Percentiles rank a stretch among this genome's conserved stretches.
Evolutionary conservation across 2,113 vertebrate species (phyloP).

Genomic region (Pimephales promelas): DNA sequence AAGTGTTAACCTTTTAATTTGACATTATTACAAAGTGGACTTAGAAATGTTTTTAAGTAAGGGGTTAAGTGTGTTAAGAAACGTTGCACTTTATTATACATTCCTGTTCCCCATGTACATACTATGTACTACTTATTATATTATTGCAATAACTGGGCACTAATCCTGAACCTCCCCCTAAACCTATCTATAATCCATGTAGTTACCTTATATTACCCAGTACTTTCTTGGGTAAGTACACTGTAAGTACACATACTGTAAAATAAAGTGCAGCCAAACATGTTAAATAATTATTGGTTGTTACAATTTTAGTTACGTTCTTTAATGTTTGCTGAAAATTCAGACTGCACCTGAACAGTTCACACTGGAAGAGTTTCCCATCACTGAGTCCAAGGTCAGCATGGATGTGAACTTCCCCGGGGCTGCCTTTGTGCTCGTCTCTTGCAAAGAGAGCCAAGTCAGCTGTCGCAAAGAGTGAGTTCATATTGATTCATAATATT

Average conservation of each 20-base stretch:
- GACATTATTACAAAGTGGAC: too few species aligned
- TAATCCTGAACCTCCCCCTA: too few species aligned
- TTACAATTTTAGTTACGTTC: background rate
- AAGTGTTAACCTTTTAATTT: too few species aligned
- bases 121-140: too few species aligned
- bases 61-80: background rate
- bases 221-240: too few species aligned
- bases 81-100: background rate
- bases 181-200: too few species aligned
- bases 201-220: too few species aligned
- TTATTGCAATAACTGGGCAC: too few species aligned
- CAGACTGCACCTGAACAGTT: constrained; percentile 95
- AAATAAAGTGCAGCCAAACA: too few species aligned
- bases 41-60: too few species aligned
- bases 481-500: background rate
- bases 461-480: constrained; percentile 97
- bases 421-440: constrained; percentile 91
- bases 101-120: too few species aligned
- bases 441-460: constrained; percentile 95
- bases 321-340: constrained; percentile 43
- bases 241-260: too few species aligned
- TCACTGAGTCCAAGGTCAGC: constrained; percentile 94
- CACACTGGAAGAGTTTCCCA: constrained; percentile 92
- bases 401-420: constrained; percentile 98
- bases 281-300: background rate